Base-by-base conservation (phyloP, 2,113 vertebrate species). In the Fregetta grallaria region DNA sequence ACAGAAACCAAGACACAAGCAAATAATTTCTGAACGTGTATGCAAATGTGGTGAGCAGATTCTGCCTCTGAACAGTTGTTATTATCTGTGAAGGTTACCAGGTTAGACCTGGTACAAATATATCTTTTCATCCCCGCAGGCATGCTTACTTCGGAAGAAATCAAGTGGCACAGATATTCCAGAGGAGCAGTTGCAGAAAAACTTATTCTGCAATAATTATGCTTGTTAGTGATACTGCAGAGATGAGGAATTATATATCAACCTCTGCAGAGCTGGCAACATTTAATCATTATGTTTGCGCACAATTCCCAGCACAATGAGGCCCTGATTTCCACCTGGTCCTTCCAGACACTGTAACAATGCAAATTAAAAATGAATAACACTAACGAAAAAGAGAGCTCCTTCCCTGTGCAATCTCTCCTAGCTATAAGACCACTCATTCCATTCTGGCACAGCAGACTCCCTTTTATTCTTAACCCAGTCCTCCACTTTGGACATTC, bases 321-420 rank as follows among this genome's bases (percentile, higher is more conserved):
- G 59, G 59, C 55, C 22, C 59, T 53, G 66, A 72, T 88, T 95
- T 94, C 81, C 78, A 96, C 85, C 93, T 88, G 63, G 88, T 75
- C 55, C 75, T 95, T 93, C 67, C 79, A 96, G 82, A 63, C 55
- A 59, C 40, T 70, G 1, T 73, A 90, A 96, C 68, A 52, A 88
- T 70, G 68, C 71, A 86, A 95, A 95, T 92, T 86, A 67, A 90
- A 71, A 92, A 93, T 26, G 11, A 82, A 36, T 81, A 90, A 90
- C 36, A 38, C 63, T 65, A 15, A 72, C 76, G 67, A 63, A 85
- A 72, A 17, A 66, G 79, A 49, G 22, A 42, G 74, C 40, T 74
- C 65, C 38, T 88, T 89, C 53, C 75, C 71, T 62, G 49, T 55
- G 45, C 66, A 49, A 45, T n/a, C 84, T 72, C 47, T 75, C 15